phyloP scores from a whole-genome alignment of 2,113 vertebrate genomes.

The Lepus europaeus region DNA sequence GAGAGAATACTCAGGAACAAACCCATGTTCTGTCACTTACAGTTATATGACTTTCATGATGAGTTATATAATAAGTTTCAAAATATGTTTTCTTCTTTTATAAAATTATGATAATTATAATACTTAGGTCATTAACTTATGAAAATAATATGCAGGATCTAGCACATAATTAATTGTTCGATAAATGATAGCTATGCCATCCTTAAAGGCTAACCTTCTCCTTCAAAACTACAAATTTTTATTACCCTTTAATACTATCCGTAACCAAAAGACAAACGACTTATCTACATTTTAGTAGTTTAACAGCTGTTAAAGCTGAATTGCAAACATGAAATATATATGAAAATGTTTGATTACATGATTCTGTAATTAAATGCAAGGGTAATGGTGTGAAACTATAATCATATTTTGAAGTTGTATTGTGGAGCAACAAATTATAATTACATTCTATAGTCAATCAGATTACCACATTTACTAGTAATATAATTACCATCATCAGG shows the following conservation, averaged over 20 bases:
- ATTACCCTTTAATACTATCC: not conserved
- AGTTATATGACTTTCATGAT: not conserved
- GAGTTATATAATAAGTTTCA: not conserved
- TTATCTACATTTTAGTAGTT: conserved; percentile 9
- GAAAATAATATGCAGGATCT: not conserved
- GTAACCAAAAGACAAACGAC: not conserved
- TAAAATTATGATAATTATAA: not conserved
- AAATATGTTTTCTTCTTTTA: conserved; percentile 47
- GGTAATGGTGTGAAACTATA: conserved; percentile 1
- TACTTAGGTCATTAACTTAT: not conserved
- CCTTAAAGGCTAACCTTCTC: conserved; percentile 19
- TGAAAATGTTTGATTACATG: conserved; percentile 14
- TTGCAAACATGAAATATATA: conserved; percentile 39
- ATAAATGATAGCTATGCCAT: not conserved
- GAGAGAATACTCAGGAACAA: conserved; percentile 1
- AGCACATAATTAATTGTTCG: conserved; percentile 18
- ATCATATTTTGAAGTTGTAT: conserved; percentile 21
- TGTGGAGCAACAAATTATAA: conserved; percentile 46
- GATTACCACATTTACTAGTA: not conserved
- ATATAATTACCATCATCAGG: not conserved
- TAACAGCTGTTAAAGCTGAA: conserved; percentile 21
- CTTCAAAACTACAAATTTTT: conserved; percentile 29
- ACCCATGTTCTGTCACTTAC: not conserved
- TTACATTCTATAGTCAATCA: not conserved
- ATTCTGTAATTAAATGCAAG: conserved; percentile 48